Percentiles rank a stretch among this genome's conserved stretches.
Evolutionary conservation across 1,140 invertebrate genomes (phyloP).

Genomic region (Brachystomella parvula): DNA sequence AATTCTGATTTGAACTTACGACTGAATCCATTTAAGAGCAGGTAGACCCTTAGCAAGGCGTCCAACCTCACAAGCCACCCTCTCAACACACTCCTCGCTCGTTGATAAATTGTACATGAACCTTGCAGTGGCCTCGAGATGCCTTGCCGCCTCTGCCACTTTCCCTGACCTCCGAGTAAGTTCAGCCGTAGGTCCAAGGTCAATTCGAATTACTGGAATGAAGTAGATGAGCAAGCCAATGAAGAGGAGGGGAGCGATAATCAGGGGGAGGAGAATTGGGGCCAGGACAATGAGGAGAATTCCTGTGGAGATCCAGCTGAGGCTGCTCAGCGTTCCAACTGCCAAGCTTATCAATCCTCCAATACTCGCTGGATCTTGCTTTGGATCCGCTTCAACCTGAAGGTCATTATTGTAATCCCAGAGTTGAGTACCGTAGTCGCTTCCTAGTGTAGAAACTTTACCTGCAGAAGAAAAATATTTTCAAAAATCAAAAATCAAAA

Average conservation of each 20-base stretch:
- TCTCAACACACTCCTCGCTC: background rate
- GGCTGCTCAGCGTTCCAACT: background rate
- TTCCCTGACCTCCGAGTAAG: background rate
- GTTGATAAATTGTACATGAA: background rate
- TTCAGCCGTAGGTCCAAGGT: background rate
- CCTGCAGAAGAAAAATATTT: too few relatives aligned
- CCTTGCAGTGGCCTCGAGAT: background rate
- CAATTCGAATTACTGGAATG: slow-evolving; percentile 23
- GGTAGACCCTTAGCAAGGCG: background rate
- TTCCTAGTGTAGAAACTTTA: too few relatives aligned
- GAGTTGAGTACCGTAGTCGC: background rate
- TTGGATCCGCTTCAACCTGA: slow-evolving; percentile 3
- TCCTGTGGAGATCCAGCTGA: slow-evolving; percentile 6
- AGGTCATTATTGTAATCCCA: slow-evolving; percentile 1
- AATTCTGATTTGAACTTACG: background rate
- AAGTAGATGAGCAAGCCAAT: slow-evolving; percentile 11
- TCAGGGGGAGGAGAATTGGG: slow-evolving; percentile 14
- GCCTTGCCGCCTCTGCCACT: background rate
- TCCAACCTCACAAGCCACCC: background rate
- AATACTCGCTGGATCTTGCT: background rate
- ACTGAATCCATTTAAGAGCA: background rate
- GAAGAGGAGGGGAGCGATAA: slow-evolving; percentile 13
- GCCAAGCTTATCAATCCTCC: background rate
- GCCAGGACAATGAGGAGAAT: slow-evolving; percentile 9
- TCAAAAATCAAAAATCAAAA: too few relatives aligned